Percentiles rank a stretch among this genome's conserved stretches.
Evolutionary conservation across 2,888 invertebrate genomes (phyloP).

Genomic region (Ethmia dodecea): DNA sequence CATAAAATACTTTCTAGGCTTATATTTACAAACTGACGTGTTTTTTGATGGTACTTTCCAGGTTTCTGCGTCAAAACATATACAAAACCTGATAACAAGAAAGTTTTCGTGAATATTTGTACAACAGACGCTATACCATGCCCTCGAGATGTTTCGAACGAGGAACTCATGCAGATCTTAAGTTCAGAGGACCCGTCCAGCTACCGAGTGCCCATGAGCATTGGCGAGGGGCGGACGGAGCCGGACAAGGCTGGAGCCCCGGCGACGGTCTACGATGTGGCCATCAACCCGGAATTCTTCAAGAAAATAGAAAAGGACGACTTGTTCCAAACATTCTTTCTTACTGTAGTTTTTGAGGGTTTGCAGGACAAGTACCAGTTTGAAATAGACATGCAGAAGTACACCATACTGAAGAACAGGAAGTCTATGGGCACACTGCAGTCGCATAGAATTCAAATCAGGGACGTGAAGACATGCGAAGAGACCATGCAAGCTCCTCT

Average conservation of each 20-base stretch:
- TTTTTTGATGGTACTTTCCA: conserved; percentile 40
- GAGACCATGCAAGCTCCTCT: conserved; percentile 53
- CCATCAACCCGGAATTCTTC: conserved; percentile 87
- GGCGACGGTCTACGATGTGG: conserved; percentile 89
- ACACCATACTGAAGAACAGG: conserved; percentile 83
- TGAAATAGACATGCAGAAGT: conserved; percentile 80
- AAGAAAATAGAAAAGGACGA: conserved; percentile 83
- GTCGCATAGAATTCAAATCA: conserved; percentile 84
- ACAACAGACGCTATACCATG: conserved; percentile 86
- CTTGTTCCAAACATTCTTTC: conserved; percentile 87
- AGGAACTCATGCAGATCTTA: conserved; percentile 82
- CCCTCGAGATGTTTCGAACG: conserved; percentile 83
- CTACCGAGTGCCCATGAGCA: conserved; percentile 93
- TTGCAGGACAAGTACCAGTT: conserved; percentile 86
- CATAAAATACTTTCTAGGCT: not conserved
- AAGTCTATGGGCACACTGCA: conserved; percentile 86
- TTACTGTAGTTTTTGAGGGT: conserved; percentile 87
- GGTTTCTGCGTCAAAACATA: conserved; percentile 89
- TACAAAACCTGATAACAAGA: conserved; percentile 80
- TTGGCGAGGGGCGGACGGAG: conserved; percentile 88
- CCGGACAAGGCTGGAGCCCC: conserved; percentile 85
- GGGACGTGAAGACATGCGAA: conserved; percentile 75
- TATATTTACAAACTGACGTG: no score
- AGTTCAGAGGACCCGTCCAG: conserved; percentile 82
- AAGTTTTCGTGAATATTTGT: conserved; percentile 92